Evolutionary conservation across 37 sponge, comb jelly and placozoan species (phyloP).

Genomic region (Ephydatia muelleri): DNA sequence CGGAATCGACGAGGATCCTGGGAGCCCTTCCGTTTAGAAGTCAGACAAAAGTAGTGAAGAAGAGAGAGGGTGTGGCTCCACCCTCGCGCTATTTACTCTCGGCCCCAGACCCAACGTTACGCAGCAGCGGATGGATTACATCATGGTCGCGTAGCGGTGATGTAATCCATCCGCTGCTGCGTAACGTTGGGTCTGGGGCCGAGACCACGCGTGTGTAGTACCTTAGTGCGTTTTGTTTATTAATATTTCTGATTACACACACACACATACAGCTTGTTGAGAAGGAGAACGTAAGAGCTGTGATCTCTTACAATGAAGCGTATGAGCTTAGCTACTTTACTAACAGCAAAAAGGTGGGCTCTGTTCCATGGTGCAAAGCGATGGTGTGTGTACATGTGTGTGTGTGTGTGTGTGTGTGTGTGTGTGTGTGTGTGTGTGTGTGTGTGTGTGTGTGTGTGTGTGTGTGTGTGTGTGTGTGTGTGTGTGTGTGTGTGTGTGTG

Average conservation of each 20-base stretch:
- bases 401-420: too few species aligned
- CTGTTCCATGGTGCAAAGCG: too few species aligned
- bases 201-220: neutral
- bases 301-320: conserved; percentile 60
- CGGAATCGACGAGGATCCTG: conserved; percentile 78
- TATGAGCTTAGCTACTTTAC: conserved; percentile 77
- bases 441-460: conserved; percentile 24
- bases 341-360: conserved; percentile 46
- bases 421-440: conserved; percentile 4
- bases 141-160: too few species aligned
- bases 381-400: too few species aligned
- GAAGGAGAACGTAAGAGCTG: conserved; percentile 61
- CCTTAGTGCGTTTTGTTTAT: too few species aligned
- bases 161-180: too few species aligned
- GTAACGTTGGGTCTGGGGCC: neutral
- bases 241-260: too few species aligned
- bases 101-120: too few species aligned
- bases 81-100: neutral
- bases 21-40: conserved; percentile 90
- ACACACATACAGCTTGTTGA: conserved; percentile 62
- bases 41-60: conserved; percentile 70
- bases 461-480: conserved; percentile 14
- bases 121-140: too few species aligned
- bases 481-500: too few species aligned
- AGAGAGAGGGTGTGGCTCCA: neutral